These are phyloP conservation scores for Notechis scutatus DNA, from an alignment of 2,113 vertebrate species.

Conservation along the genomic window DNA sequence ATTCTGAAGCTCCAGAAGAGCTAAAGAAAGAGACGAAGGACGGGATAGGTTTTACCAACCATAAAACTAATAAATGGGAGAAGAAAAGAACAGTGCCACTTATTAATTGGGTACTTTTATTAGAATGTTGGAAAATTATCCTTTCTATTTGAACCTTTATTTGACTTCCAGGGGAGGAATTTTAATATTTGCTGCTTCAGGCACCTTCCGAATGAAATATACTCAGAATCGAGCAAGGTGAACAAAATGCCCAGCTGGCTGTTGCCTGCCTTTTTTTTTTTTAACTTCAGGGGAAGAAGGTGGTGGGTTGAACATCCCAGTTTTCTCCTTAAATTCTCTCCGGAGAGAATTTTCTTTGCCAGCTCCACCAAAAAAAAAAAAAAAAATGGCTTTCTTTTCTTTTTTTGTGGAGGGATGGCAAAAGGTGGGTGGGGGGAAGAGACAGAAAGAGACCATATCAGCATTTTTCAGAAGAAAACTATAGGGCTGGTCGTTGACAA, in stretches of 20 bases:
- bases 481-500: constrained; percentile 92
- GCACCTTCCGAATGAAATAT: not conserved
- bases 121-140: not conserved
- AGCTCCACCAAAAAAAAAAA: not conserved
- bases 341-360: not conserved
- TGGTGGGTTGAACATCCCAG: not conserved
- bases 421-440: constrained; percentile 15
- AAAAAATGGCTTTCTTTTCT: constrained; percentile 32
- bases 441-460: constrained; percentile 68
- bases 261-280: too few relatives aligned
- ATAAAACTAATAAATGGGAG: not conserved
- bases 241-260: too few relatives aligned
- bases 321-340: not conserved
- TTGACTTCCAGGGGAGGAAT: not conserved
- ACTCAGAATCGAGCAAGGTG: not conserved
- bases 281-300: not conserved
- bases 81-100: not conserved
- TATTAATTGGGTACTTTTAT: not conserved
- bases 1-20: not conserved
- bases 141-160: not conserved
- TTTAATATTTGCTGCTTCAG: not conserved
- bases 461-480: constrained; percentile 84
- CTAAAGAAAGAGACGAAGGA: not conserved
- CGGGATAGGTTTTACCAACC: fast-evolving
- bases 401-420: not conserved